Evolutionary conservation across 2,113 vertebrate genomes (phyloP).

Genomic region (Castor canadensis): DNA sequence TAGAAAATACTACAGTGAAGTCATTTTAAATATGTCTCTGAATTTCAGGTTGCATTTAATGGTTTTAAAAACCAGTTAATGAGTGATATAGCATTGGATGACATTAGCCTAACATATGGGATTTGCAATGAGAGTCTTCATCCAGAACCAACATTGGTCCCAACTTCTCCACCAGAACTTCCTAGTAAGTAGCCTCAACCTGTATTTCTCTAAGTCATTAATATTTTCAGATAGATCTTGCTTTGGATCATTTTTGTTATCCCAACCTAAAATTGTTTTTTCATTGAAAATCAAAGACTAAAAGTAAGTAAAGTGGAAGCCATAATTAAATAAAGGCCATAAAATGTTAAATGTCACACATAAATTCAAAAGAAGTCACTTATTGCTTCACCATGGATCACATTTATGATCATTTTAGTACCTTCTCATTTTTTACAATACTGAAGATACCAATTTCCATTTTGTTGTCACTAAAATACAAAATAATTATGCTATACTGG

Average conservation of each 20-base stretch:
- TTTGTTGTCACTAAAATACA: background rate
- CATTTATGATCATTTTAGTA: background rate
- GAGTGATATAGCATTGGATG: slow-evolving; percentile 93
- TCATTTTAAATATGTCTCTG: background rate
- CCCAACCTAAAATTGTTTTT: background rate
- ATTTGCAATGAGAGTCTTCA: slow-evolving; percentile 84
- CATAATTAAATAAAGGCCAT: background rate
- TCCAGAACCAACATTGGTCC: slow-evolving; percentile 90
- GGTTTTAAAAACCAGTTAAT: slow-evolving; percentile 83
- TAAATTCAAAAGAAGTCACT: background rate
- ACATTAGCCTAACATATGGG: slow-evolving; percentile 86
- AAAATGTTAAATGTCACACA: background rate
- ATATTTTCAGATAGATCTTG: background rate
- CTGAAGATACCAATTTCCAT: background rate
- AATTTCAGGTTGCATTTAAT: slow-evolving; percentile 90
- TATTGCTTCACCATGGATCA: background rate
- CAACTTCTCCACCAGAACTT: slow-evolving; percentile 79
- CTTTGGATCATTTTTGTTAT: background rate
- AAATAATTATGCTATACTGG: background rate
- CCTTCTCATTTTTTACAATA: background rate
- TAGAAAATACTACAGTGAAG: background rate
- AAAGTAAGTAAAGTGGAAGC: background rate
- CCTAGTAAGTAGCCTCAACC: slow-evolving; percentile 84
- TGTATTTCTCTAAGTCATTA: background rate
- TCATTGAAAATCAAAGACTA: background rate